Percentiles rank a stretch among this genome's conserved stretches.
phyloP scores from a whole-genome alignment of 2,888 invertebrate species.

The Argyresthia albistria region DNA sequence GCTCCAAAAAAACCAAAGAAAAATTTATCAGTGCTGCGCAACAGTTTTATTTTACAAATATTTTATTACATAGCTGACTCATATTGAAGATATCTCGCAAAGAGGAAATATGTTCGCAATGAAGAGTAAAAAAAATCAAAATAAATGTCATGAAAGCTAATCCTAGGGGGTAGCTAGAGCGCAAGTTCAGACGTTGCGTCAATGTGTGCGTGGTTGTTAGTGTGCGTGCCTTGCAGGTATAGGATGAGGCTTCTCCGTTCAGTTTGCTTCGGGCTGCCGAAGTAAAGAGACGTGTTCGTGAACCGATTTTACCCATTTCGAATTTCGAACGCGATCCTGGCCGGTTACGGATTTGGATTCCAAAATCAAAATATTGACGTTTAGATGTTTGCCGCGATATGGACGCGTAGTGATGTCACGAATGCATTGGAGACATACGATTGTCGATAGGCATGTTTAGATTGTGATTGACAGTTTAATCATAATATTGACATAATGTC shows the following conservation, averaged over 20 bases:
- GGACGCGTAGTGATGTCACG: not conserved
- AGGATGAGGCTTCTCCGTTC: slow-evolving; percentile 19
- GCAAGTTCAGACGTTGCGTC: slow-evolving; percentile 33
- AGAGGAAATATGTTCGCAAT: not conserved
- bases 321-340: slow-evolving; percentile 10
- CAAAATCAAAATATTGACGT: not conserved
- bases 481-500: slow-evolving; percentile 2
- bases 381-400: not conserved
- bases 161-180: slow-evolving; percentile 50
- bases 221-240: slow-evolving; percentile 68
- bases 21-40: too few relatives aligned
- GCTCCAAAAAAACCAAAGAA: too few relatives aligned
- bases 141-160: slow-evolving; percentile 17
- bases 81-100: not conserved
- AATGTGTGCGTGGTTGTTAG: slow-evolving; percentile 39
- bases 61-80: too few relatives aligned
- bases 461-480: not conserved
- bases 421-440: not conserved
- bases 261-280: slow-evolving; percentile 52
- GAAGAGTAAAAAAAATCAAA: not conserved
- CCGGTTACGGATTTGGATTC: not conserved
- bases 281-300: slow-evolving; percentile 20
- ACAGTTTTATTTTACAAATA: too few relatives aligned
- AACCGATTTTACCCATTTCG: slow-evolving; percentile 8
- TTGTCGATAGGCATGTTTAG: not conserved